phyloP scores from a whole-genome alignment of 53 echinoderm and acorn worm species.

The Apostichopus leukothele region DNA sequence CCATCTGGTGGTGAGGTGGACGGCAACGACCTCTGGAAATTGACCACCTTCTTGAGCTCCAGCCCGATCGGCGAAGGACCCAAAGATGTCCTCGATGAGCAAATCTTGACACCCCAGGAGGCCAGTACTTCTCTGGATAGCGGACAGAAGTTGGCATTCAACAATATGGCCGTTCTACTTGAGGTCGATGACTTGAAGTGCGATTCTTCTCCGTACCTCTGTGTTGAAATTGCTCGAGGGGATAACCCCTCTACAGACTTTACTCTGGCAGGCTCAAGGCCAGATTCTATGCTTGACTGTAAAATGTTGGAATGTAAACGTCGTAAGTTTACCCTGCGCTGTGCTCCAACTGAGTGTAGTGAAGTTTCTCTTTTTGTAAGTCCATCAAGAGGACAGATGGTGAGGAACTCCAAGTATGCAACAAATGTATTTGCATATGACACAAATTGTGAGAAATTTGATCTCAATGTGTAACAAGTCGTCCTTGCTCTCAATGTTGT shows the following conservation, averaged over 20 bases:
- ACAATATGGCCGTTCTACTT: conserved; percentile 68
- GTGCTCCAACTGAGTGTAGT: conserved; percentile 19
- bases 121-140: conserved; percentile 58
- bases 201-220: conserved; percentile 61
- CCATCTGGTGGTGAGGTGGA: conserved; percentile 65
- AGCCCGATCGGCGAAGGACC: conserved; percentile 56
- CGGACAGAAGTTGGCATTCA: conserved; percentile 68
- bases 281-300: conserved; percentile 65
- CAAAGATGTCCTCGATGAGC: conserved; percentile 54
- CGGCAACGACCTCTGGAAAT: conserved; percentile 73
- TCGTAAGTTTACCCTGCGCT: conserved; percentile 60
- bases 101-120: conserved; percentile 65
- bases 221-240: conserved; percentile 59
- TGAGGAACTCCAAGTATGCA: conserved; percentile 3
- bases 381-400: conserved; percentile 20
- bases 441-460: too few species aligned
- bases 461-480: too few species aligned
- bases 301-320: conserved; percentile 71
- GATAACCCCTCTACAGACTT: conserved; percentile 53
- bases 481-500: too few species aligned
- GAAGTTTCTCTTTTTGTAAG: conserved; percentile 20
- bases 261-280: conserved; percentile 64
- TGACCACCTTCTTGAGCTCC: conserved; percentile 65
- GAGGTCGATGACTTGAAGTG: conserved; percentile 65
- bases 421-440: too few species aligned